Evolutionary conservation across 2,797 vertebrate genomes (phyloP).

Genomic region (Pangasius sanitwongsei): DNA sequence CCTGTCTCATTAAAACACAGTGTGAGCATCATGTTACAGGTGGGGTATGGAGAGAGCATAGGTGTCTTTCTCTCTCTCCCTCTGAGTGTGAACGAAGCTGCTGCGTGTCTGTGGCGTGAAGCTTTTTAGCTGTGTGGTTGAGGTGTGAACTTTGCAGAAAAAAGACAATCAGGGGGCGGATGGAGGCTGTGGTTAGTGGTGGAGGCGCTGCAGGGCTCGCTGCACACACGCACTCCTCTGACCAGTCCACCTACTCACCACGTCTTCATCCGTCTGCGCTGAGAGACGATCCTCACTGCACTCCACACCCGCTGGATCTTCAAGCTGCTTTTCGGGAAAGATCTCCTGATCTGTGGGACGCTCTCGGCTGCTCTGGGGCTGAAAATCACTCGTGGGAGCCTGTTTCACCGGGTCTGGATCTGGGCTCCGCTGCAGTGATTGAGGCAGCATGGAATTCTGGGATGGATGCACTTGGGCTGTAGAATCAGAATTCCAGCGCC

Average conservation of each 20-base stretch:
- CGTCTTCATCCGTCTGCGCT: conserved; percentile 43
- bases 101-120: conserved; percentile 36
- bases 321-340: conserved; percentile 47
- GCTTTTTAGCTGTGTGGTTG: conserved; percentile 35
- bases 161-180: background rate
- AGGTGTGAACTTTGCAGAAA: conserved; percentile 45
- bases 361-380: conserved; percentile 69
- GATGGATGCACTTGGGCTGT: conserved; percentile 64
- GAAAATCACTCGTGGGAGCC: conserved; percentile 27
- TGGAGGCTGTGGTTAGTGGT: conserved; percentile 51
- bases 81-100: conserved; percentile 9
- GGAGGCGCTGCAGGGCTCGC: conserved; percentile 31
- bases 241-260: conserved; percentile 65
- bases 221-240: conserved; percentile 20
- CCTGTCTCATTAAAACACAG: background rate
- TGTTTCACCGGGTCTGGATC: conserved; percentile 52
- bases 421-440: conserved; percentile 59
- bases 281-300: background rate
- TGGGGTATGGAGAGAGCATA: background rate
- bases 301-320: conserved; percentile 34
- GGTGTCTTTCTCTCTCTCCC: background rate
- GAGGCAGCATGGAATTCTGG: conserved; percentile 60
- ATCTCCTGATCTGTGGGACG: conserved; percentile 51
- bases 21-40: background rate
- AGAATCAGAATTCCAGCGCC: conserved; percentile 67